phyloP scores from a whole-genome alignment of 92 coral and sea anemone genomes.

The Phenganax stokvisi region DNA sequence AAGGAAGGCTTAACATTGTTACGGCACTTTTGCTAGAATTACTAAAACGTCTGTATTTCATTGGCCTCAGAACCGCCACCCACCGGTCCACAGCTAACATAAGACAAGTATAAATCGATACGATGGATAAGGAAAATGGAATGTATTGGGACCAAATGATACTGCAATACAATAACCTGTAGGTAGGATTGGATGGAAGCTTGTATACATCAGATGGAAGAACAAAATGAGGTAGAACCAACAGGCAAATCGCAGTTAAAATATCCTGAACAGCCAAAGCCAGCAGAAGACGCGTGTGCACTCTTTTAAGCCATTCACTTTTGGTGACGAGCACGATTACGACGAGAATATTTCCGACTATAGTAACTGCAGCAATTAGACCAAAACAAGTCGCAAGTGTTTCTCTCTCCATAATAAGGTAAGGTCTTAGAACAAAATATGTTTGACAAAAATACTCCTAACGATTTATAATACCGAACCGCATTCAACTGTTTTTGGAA shows the following conservation, averaged over 20 bases:
- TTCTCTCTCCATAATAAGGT: neutral
- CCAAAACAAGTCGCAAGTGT: neutral
- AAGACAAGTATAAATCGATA: neutral
- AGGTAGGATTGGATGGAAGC: neutral
- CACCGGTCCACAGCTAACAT: neutral
- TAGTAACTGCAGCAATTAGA: neutral
- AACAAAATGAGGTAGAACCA: neutral
- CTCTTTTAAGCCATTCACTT: neutral
- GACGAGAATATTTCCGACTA: neutral
- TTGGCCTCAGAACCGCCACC: neutral
- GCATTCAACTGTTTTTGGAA: no score
- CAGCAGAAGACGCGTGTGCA: neutral
- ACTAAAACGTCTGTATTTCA: neutral
- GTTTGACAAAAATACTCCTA: no score
- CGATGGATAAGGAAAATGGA: neutral
- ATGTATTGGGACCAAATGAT: neutral
- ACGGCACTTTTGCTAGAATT: neutral
- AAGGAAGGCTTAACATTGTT: neutral
- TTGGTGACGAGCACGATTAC: neutral
- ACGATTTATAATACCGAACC: no score
- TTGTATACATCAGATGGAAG: neutral
- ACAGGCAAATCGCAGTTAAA: neutral
- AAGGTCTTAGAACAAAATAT: no score
- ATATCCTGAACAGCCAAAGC: slow-evolving; percentile 9
- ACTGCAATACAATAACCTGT: neutral